Evolutionary conservation across 35 echinoderm and acorn worm genomes (phyloP).

Genomic region (Ophiothrix spiculata): DNA sequence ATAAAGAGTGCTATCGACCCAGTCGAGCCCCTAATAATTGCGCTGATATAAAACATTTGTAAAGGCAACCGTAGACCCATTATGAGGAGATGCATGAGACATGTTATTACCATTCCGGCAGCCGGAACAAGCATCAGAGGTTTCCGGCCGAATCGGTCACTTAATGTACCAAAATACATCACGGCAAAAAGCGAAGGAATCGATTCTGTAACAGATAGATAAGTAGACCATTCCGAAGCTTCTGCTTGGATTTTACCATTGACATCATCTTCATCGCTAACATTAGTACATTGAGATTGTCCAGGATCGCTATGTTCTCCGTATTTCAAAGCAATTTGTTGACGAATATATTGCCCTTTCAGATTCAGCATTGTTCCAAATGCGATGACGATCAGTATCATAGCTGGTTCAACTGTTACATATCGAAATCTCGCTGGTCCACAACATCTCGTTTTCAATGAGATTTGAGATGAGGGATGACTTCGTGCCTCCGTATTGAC

Average conservation of each 20-base stretch:
- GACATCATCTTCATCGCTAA: background rate
- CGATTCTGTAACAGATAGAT: background rate
- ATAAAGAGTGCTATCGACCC: conserved; percentile 13
- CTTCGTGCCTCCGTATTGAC: too few relatives aligned
- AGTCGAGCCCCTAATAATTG: conserved; percentile 2
- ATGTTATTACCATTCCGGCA: background rate
- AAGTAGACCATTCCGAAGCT: background rate
- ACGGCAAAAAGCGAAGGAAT: background rate
- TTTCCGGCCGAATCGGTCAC: background rate
- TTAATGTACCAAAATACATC: background rate
- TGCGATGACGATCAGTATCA: background rate
- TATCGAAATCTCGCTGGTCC: background rate
- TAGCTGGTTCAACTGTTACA: conserved; percentile 1
- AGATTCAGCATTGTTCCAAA: background rate
- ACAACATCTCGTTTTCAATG: background rate
- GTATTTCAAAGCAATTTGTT: background rate
- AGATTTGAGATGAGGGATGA: too few relatives aligned
- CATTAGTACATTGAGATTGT: background rate
- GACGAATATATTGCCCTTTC: background rate
- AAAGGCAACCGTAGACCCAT: background rate
- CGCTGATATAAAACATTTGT: background rate
- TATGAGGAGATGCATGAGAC: background rate
- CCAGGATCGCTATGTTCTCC: background rate
- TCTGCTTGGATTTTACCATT: background rate
- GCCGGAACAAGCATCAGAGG: background rate